A percentile compares a stretch with the other conserved stretches of the same genome.
phyloP scores from a whole-genome alignment of 2,113 vertebrate species.

The Campylorhamphus procurvoides region DNA sequence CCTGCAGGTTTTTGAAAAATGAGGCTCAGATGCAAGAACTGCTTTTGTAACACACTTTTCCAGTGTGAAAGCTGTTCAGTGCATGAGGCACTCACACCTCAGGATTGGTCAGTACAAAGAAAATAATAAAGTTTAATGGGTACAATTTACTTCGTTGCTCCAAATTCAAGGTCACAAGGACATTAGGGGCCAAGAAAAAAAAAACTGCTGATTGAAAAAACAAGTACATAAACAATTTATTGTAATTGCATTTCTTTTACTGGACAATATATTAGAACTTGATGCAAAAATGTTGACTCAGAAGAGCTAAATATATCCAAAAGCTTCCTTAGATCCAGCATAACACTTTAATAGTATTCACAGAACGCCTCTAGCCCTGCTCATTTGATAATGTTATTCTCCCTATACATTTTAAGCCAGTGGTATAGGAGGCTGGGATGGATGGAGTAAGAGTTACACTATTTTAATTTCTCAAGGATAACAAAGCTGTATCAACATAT shows the following conservation, averaged over 20 bases:
- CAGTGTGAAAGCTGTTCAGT: background rate
- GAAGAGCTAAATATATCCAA: background rate
- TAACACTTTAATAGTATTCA: background rate
- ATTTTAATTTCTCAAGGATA: background rate
- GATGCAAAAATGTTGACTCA: background rate
- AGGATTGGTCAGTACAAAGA: fast-evolving
- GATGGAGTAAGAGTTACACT: background rate
- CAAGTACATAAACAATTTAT: background rate
- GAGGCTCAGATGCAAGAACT: background rate
- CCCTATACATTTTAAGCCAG: background rate
- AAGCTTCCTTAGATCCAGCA: background rate
- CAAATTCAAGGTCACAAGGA: too few relatives aligned
- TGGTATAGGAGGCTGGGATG: background rate
- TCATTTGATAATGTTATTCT: background rate
- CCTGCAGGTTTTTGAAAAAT: background rate
- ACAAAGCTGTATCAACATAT: background rate
- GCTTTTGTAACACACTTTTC: background rate
- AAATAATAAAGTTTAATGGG: too few relatives aligned
- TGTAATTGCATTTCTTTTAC: background rate
- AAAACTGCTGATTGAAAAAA: conserved; percentile 10
- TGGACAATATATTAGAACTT: background rate
- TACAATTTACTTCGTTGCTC: too few relatives aligned
- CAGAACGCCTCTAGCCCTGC: background rate
- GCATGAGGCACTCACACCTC: background rate
- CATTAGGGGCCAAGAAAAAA: background rate